Percentiles rank a stretch among this genome's conserved stretches.
phyloP scores from a whole-genome alignment of 2,797 vertebrate genomes.

The Crocodylus rhombifer region DNA sequence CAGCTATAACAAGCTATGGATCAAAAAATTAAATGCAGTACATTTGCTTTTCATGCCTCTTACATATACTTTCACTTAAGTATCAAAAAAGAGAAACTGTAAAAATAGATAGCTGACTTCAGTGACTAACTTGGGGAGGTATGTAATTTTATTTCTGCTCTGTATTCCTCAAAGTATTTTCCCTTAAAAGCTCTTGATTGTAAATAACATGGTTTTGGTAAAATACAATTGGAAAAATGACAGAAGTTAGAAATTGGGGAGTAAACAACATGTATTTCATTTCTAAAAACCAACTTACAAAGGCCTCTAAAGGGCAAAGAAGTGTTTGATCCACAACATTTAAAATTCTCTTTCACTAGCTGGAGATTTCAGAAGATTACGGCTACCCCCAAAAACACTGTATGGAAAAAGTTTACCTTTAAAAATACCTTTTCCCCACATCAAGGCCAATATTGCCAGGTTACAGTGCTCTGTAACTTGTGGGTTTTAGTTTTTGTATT shows the following conservation, averaged over 20 bases:
- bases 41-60: neutral
- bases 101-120: slow-evolving; percentile 62
- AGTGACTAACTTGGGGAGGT: slow-evolving; percentile 52
- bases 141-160: slow-evolving; percentile 64
- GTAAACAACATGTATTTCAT: slow-evolving; percentile 12
- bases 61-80: neutral
- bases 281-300: slow-evolving; percentile 20
- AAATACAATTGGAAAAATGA: slow-evolving; percentile 44
- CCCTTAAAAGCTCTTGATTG: slow-evolving; percentile 69
- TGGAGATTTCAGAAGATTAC: slow-evolving; percentile 1
- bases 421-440: neutral
- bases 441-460: neutral
- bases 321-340: slow-evolving; percentile 25
- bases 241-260: slow-evolving; percentile 26
- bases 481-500: neutral
- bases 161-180: slow-evolving; percentile 59
- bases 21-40: neutral
- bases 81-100: slow-evolving; percentile 49
- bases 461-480: neutral
- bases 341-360: slow-evolving; percentile 4
- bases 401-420: neutral
- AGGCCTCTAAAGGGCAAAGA: neutral
- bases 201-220: slow-evolving; percentile 63
- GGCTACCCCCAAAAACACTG: neutral
- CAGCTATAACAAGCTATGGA: neutral